Conservation (phyloP, 2,113 vertebrate species). For the Tetrao urogallus region DNA sequence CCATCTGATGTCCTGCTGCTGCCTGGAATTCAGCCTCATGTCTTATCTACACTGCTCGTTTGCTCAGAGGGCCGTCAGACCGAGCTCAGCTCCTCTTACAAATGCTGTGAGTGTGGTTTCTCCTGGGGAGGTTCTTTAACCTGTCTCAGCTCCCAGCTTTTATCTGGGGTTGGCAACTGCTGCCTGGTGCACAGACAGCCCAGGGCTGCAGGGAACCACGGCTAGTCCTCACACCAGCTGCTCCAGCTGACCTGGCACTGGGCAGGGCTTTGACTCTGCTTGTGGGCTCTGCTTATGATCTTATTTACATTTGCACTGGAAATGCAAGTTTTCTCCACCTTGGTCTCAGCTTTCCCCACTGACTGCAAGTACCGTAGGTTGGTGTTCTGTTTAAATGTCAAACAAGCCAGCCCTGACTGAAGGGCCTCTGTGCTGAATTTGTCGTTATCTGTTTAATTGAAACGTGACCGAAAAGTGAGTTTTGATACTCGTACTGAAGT, state of each 20-base stretch:
- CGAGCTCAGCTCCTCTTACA: background rate
- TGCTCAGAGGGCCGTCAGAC: background rate
- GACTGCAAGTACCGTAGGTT: background rate
- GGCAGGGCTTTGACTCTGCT: background rate
- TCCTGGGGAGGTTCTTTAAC: background rate
- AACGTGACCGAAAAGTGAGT: conserved; percentile 21
- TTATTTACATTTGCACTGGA: conserved; percentile 53
- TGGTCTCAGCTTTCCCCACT: background rate
- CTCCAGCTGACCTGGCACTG: background rate
- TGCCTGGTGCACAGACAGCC: background rate
- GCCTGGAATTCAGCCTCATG: background rate
- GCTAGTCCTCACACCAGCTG: background rate
- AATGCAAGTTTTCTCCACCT: conserved; percentile 27
- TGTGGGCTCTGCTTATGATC: background rate
- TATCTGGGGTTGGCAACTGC: background rate
- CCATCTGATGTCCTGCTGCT: background rate
- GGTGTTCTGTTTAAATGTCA: conserved; percentile 11
- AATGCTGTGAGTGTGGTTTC: background rate
- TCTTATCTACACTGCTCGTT: background rate
- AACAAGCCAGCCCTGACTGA: conserved; percentile 1
- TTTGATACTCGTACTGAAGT: background rate
- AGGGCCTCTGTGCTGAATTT: conserved; percentile 27
- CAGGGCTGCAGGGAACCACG: background rate
- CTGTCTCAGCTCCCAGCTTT: background rate
- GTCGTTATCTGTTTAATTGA: conserved; percentile 3